Base-by-base conservation (phyloP, 2,797 vertebrate genomes). In the Pangasius krempfi region DNA sequence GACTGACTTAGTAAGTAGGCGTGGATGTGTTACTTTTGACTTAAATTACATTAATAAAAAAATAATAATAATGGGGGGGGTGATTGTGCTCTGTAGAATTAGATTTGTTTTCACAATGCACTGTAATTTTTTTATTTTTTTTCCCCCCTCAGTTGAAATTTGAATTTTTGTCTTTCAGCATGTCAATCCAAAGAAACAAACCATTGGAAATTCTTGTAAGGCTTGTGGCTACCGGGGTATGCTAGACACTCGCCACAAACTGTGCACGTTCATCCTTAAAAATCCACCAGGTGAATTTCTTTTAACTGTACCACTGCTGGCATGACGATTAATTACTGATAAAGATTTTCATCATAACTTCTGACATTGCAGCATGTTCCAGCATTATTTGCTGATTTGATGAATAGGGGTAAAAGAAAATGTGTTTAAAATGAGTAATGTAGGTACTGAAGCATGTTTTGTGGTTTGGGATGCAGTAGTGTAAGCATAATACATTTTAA, bases 201-300 rank as follows among this genome's bases (percentile, higher is more conserved):
- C 98, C 93, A 99, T 99, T 93, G 98, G 98, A 94, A 98, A 98
- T 93, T 98, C 97, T 93, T 99, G 98, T 96, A 99, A 99, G 96
- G 98, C 98, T 96, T 99, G 99, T 97, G 98, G 99, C 90, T 97
- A 99, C 95, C 95, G 98, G 90, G 98, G 98, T 97, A 99, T 99
- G 98, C 97, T 99, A 88, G 99, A 99, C 95, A 99, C 97, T 93
- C 97, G 98, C 95, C 99, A 99, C 97, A 99, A 99, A 95, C 98
- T 99, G 94, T 99, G 98, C 96, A 99, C 98, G 2, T 99, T 99
- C 96, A 99, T 99, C 96, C 98, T 99, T 94, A 99, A 99, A 97
- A 99, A 99, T 95, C 98, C 98, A 96, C 98, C 98, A 94, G 99
- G 99, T 99, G 93, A 97, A 96, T 94, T n/a, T 44, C 25, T 54